These are phyloP conservation scores for Turnix velox DNA, from an alignment of 2,113 vertebrate species.

Conservation along the genomic window DNA sequence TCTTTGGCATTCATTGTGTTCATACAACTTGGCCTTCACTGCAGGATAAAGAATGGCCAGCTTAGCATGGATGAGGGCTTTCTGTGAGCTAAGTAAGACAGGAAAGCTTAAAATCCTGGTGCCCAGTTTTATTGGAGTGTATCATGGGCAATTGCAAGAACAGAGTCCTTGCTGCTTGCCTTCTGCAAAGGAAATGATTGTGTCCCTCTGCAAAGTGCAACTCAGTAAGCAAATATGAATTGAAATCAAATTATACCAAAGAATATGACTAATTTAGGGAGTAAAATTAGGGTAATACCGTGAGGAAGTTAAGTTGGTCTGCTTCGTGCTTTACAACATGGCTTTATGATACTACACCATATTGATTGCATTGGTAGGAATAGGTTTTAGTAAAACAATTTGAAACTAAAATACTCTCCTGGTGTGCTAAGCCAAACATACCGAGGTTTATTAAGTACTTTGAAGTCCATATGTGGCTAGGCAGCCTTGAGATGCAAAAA, in stretches of 20 bases:
- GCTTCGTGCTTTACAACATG: background rate
- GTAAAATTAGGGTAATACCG: background rate
- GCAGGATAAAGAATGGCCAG: background rate
- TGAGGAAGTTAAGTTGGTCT: background rate
- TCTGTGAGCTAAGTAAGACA: background rate
- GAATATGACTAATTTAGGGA: background rate
- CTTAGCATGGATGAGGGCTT: background rate
- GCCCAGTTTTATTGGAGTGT: background rate
- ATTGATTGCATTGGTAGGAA: background rate
- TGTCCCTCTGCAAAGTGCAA: background rate
- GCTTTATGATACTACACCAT: background rate
- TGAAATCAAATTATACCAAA: background rate
- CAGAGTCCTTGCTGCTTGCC: background rate
- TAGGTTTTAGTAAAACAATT: background rate
- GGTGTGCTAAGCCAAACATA: background rate
- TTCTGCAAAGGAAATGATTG: background rate
- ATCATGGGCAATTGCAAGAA: background rate
- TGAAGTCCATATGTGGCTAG: background rate
- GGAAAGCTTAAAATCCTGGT: background rate
- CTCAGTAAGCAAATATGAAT: background rate
- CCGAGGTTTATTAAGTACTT: background rate
- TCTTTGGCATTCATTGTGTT: slow-evolving; percentile 10
- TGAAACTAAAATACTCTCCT: background rate
- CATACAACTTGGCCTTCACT: background rate
- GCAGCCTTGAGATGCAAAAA: background rate